Evolutionary conservation across 2,797 vertebrate genomes (phyloP).

Genomic region (Oreochromis grahami): DNA sequence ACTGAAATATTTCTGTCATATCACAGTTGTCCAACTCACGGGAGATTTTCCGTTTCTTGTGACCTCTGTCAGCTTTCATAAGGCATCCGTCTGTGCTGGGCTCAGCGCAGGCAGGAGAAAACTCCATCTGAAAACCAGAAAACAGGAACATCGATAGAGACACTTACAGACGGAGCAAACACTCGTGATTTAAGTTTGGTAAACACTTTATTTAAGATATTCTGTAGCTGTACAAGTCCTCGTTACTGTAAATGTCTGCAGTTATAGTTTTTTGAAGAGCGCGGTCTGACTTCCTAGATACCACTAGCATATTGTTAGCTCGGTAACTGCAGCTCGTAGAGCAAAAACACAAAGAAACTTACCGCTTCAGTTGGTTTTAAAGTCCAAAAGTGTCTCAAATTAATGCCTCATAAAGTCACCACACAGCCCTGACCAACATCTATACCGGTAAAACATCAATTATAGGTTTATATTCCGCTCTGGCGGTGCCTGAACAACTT

Average conservation of each 20-base stretch:
- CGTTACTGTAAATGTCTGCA: background rate
- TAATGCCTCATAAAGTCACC: background rate
- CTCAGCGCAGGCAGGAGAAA: conserved; percentile 27
- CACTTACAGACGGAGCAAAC: background rate
- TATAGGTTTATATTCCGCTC: fast-evolving
- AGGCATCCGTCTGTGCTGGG: conserved; percentile 1
- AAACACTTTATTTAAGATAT: background rate
- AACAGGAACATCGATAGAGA: background rate
- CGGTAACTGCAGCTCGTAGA: background rate
- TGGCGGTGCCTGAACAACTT: background rate
- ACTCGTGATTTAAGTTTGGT: background rate
- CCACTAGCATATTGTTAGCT: background rate
- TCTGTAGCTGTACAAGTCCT: no score
- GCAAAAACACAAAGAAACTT: conserved; percentile 24
- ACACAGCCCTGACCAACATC: background rate
- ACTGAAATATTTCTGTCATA: background rate
- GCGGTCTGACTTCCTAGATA: background rate
- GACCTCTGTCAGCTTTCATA: conserved; percentile 15
- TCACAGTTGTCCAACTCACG: conserved; percentile 49
- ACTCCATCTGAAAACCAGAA: conserved; percentile 50
- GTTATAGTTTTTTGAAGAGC: background rate
- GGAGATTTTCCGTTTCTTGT: conserved; percentile 52
- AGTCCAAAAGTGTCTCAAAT: background rate
- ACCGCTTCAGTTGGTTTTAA: conserved; percentile 17
- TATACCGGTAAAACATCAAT: fast-evolving